Evolutionary conservation across 2,113 vertebrate genomes (phyloP), one percentile per base, ranked within the genome.

Genomic region (Micromys minutus): DNA sequence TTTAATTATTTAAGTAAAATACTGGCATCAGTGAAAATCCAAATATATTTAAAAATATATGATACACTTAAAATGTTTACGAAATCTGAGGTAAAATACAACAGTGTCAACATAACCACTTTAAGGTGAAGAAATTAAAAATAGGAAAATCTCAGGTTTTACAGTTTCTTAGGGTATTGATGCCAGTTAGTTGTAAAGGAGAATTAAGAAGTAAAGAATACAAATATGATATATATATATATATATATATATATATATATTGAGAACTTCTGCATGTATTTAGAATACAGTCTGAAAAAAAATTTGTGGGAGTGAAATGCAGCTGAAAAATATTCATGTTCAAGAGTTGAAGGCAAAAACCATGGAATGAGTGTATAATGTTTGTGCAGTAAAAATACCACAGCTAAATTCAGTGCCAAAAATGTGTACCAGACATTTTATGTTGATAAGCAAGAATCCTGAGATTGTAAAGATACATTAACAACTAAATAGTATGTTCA

Each of bases 201-300:
- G 11, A 81, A 75, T 26, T 26, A 81, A 91, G 42, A 4, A 87
- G 26, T 13, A 31, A 90, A 86, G 21, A 13, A 36, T 5, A 1
- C 55, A 47, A 0, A 24, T 3, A 0, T 29, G 6, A 15, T 15
- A 26, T 52, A n/a, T n/a, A n/a, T n/a, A n/a, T n/a, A n/a, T n/a
- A n/a, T n/a, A n/a, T n/a, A 15, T 15, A 26, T 52, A n/a, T n/a
- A n/a, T n/a, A n/a, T n/a, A n/a, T n/a, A 9, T 42, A 67, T 1
- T 67, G 16, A 69, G 36, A 90, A 67, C 1, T 7, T 9, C 72
- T 81, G 6, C 50, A 6, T 83, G 9, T 55, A 87, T 55, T 77
- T 89, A 16, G 50, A 34, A 75, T 9, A 29, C 0, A 83, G 16
- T 89, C 67, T 77, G 47, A 75, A 74, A 61, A 85, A 91, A 67